These are phyloP conservation scores for Perodicticus potto DNA, from an alignment of 2,797 vertebrate species.

Conservation along the genomic window DNA sequence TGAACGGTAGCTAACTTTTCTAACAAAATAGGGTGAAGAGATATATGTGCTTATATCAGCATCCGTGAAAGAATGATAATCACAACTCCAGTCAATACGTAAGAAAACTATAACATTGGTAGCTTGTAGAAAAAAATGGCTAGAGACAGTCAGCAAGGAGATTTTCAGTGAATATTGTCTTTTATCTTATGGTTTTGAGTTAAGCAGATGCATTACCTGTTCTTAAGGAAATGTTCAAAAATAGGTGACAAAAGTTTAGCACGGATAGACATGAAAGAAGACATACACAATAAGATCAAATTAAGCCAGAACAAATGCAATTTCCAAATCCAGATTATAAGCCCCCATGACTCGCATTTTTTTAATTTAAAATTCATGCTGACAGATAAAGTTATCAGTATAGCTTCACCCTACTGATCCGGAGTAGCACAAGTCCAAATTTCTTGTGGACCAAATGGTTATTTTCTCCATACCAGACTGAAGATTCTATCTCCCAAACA, in stretches of 20 bases:
- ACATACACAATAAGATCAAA: background rate
- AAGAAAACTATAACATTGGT: background rate
- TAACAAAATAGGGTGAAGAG: background rate
- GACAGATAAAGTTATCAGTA: background rate
- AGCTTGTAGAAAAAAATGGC: background rate
- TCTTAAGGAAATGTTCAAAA: slow-evolving; percentile 24
- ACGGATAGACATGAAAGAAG: slow-evolving; percentile 10
- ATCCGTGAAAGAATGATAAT: background rate
- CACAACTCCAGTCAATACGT: background rate
- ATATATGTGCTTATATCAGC: background rate
- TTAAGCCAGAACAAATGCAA: background rate
- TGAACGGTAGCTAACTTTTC: background rate
- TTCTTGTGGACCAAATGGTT: background rate
- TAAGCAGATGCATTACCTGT: background rate
- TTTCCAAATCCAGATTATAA: slow-evolving; percentile 18
- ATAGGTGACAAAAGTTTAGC: background rate
- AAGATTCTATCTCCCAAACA: background rate
- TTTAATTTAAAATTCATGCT: background rate
- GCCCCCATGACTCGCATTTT: background rate
- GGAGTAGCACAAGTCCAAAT: background rate
- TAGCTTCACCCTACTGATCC: background rate
- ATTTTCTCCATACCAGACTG: background rate
- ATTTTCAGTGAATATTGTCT: background rate
- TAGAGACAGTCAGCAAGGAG: background rate
- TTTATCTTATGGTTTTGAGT: background rate